Percentiles rank a stretch among this genome's conserved stretches.
phyloP scores from a whole-genome alignment of 1,140 invertebrate species.

The Camponotus pennsylvanicus region DNA sequence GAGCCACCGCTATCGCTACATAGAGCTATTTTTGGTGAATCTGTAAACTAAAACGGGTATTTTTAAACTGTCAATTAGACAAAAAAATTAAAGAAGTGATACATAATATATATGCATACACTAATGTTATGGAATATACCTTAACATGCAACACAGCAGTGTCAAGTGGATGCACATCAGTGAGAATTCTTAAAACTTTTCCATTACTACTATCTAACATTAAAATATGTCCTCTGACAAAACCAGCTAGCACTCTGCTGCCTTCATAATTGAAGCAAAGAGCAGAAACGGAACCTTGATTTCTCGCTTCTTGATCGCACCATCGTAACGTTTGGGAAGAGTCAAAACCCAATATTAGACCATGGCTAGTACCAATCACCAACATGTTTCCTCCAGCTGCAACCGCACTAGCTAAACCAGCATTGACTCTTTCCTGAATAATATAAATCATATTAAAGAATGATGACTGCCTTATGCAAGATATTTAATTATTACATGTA shows the following conservation, averaged over 20 bases:
- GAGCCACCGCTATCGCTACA: constrained; percentile 98
- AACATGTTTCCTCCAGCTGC: constrained; percentile 93
- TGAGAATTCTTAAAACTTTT: constrained; percentile 92
- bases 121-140: constrained; percentile 85
- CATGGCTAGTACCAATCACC: constrained; percentile 97
- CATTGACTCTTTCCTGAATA: constrained; percentile 93
- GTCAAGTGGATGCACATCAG: constrained; percentile 94
- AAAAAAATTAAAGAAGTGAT: neutral
- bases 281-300: constrained; percentile 94
- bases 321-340: constrained; percentile 93
- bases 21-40: constrained; percentile 91
- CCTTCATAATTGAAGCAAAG: constrained; percentile 96
- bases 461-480: constrained; percentile 21
- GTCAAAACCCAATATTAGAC: constrained; percentile 96
- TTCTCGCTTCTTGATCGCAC: constrained; percentile 91
- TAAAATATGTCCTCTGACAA: constrained; percentile 94
- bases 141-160: constrained; percentile 95
- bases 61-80: neutral
- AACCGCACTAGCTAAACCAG: constrained; percentile 94
- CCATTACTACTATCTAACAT: constrained; percentile 93
- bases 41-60: constrained; percentile 88
- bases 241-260: constrained; percentile 94
- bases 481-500: constrained; percentile 16
- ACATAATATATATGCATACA: neutral
- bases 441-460: constrained; percentile 20